phyloP scores from a whole-genome alignment of 2,888 invertebrate species.

The Leptopilina drosophilae region DNA sequence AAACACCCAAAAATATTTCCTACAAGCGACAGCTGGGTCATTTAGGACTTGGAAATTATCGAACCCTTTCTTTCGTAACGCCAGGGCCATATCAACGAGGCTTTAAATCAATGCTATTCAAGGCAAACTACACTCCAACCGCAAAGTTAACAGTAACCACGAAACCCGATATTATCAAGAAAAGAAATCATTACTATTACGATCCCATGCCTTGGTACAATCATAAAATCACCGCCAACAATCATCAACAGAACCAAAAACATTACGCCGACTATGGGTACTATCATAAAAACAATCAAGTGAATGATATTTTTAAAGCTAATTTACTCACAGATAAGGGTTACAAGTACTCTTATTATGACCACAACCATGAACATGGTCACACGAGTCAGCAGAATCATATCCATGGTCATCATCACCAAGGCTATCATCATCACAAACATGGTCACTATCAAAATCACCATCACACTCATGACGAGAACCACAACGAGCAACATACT shows the following conservation, averaged over 20 bases:
- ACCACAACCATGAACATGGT: conserved; percentile 55
- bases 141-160: background rate
- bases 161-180: too few relatives aligned
- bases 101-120: conserved; percentile 40
- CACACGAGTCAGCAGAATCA: conserved; percentile 52
- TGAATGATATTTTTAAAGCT: conserved; percentile 47
- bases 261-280: conserved; percentile 49
- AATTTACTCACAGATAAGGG: too few relatives aligned
- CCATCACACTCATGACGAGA: conserved; percentile 59
- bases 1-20: conserved; percentile 54
- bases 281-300: conserved; percentile 57
- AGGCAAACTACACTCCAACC: conserved; percentile 46
- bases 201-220: background rate
- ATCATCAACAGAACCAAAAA: conserved; percentile 49
- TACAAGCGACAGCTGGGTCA: conserved; percentile 65
- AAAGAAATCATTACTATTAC: conserved; percentile 32
- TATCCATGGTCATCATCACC: conserved; percentile 52
- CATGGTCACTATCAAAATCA: conserved; percentile 60
- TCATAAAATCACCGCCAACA: conserved; percentile 44
- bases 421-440: conserved; percentile 59
- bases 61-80: conserved; percentile 24
- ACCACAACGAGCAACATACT: conserved; percentile 60
- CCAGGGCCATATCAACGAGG: conserved; percentile 32
- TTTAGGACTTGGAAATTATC: conserved; percentile 46
- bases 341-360: conserved; percentile 51